Conservation (phyloP, 2,888 invertebrate genomes). For the Buathra laborator region DNA sequence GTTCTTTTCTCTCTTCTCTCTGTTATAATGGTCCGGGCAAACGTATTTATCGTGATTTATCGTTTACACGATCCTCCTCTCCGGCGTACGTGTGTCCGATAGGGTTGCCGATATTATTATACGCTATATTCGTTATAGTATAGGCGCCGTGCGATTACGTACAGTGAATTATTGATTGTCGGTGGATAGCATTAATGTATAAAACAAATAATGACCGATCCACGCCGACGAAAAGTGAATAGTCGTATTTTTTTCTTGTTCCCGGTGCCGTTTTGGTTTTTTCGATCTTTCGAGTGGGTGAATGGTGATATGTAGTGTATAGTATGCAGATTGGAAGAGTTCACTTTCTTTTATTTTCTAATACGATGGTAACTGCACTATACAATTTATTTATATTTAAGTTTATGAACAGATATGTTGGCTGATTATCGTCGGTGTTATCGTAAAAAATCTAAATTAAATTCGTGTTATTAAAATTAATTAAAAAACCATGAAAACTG, state of each 20-base stretch:
- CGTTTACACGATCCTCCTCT: constrained; percentile 82
- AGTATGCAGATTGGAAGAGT: too few species aligned
- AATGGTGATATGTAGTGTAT: too few species aligned
- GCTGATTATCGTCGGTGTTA: too few species aligned
- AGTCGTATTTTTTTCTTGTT: constrained; percentile 38
- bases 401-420: too few species aligned
- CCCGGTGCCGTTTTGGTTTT: background rate
- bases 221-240: constrained; percentile 57
- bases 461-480: too few species aligned
- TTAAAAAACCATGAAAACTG: too few species aligned
- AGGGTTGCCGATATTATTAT: constrained; percentile 38
- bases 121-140: constrained; percentile 20
- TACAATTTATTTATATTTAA: too few species aligned
- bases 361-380: too few species aligned
- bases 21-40: constrained; percentile 82
- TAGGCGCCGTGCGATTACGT: constrained; percentile 79
- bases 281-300: background rate
- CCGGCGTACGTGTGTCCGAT: constrained; percentile 58
- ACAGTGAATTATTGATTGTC: constrained; percentile 82
- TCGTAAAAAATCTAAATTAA: too few species aligned
- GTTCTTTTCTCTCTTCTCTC: constrained; percentile 67
- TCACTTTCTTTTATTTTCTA: too few species aligned
- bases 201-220: constrained; percentile 79
- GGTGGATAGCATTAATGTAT: constrained; percentile 80
- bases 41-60: constrained; percentile 84